Conservation (phyloP, 2,888 invertebrate species). For the Polydrusus pterygomalis region DNA sequence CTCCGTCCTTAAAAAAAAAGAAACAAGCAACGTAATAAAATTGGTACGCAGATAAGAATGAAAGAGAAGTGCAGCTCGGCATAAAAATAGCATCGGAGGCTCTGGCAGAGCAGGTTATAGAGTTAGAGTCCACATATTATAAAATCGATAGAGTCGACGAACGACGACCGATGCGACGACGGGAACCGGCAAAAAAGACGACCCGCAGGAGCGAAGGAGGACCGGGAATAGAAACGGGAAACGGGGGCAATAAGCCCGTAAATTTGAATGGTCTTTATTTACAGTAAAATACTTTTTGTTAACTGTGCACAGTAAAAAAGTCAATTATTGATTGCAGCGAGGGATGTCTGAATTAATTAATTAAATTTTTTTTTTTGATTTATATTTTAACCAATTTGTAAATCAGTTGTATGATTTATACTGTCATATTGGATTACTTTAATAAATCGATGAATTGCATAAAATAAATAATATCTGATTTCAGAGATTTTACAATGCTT, state of each 20-base stretch:
- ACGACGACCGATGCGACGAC: slow-evolving; percentile 17
- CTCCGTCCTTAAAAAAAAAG: too few relatives aligned
- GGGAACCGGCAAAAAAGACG: slow-evolving; percentile 5
- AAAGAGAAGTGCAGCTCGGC: background rate
- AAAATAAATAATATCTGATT: too few relatives aligned
- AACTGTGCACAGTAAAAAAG: too few relatives aligned
- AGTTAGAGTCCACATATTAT: slow-evolving; percentile 12
- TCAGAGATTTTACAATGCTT: too few relatives aligned
- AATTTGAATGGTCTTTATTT: background rate
- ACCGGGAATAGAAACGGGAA: background rate
- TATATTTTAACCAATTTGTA: too few relatives aligned
- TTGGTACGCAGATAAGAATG: slow-evolving; percentile 3
- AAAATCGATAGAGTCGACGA: slow-evolving; percentile 27
- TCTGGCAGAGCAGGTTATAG: slow-evolving; percentile 11
- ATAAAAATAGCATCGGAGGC: background rate
- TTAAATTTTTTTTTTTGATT: too few relatives aligned
- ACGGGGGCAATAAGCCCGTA: background rate
- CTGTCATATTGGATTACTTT: too few relatives aligned
- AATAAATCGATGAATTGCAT: too few relatives aligned
- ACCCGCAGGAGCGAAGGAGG: background rate
- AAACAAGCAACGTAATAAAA: background rate
- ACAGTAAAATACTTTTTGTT: too few relatives aligned
- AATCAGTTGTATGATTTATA: too few relatives aligned
- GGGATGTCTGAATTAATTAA: too few relatives aligned
- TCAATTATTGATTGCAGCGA: too few relatives aligned